Base-by-base conservation (phyloP, 2,888 invertebrate genomes). In the Lycia hirtaria region DNA sequence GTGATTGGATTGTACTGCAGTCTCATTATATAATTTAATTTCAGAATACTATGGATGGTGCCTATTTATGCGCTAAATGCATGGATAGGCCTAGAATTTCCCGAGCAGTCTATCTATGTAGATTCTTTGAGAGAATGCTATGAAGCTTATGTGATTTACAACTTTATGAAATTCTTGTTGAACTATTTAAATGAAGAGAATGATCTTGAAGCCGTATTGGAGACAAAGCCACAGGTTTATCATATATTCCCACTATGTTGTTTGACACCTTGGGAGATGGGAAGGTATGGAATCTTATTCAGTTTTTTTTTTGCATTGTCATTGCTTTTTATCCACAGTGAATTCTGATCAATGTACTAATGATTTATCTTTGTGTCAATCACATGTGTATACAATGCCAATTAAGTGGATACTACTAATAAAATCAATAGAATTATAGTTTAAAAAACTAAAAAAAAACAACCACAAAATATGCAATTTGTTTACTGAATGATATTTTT, bases 101-200 rank as follows among this genome's bases (percentile, higher is more conserved):
- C 98, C 0, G 93, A 95, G 67, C 95, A 96, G 72, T 97, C 98
- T 33, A 97, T 99, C 67, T 98, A 98, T 81, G 94, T 98, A 76
- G 98, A 99, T 85, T 97, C 97, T 69, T 85, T 97, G 48, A 93
- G 98, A 81, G 98, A 99, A 92, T 98, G 98, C 81, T 99, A 98
- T 80, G 99, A 99, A 90, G 98, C 98, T 0, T 99, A 98, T 92
- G 98, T 98, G 2, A 98, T 99, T 75, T 98, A 99, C 85, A 98
- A 98, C 92, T 99, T 99, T 80, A 98, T 98, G 98, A 96, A 96
- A 76, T 99, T 97, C 83, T 92, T 99, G 69, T 90, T 98, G 60
- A 97, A 97, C 81, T 99, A 97, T 85, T 93, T 99, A 48, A 96
- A 97, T 88, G 94, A 96, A 74, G 96, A 96, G 78, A 96, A 96